Evolutionary conservation across 2,113 vertebrate species (phyloP).

Genomic region (Lamprologus speciosus): DNA sequence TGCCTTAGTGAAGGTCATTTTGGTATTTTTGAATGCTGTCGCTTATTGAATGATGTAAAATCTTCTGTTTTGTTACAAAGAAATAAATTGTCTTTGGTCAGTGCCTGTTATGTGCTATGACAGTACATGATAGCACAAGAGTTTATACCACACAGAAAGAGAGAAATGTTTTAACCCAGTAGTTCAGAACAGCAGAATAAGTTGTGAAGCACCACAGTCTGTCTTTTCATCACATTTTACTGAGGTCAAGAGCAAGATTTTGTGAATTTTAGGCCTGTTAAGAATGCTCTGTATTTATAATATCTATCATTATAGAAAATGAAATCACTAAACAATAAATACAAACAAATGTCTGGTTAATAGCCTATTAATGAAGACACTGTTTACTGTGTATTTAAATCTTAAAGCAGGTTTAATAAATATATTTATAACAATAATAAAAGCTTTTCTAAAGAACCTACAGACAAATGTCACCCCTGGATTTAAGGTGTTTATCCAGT

Average conservation of each 20-base stretch:
- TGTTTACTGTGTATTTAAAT: not conserved
- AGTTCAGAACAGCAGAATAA: not conserved
- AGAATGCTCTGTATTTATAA: not conserved
- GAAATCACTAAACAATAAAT: not conserved
- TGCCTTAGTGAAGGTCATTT: not conserved
- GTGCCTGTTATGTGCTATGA: not conserved
- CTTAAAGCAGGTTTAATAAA: not conserved
- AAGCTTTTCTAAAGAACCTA: not conserved
- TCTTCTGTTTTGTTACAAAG: not conserved
- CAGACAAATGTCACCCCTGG: not conserved
- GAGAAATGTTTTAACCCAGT: not conserved
- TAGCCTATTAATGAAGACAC: not conserved
- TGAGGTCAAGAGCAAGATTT: not conserved
- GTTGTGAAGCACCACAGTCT: not conserved
- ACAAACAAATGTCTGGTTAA: not conserved
- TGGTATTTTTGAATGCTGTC: not conserved
- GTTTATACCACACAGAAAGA: not conserved
- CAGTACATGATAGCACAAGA: not conserved
- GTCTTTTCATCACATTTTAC: not conserved
- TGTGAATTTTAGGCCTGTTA: not conserved
- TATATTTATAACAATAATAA: not conserved
- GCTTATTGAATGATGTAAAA: not conserved
- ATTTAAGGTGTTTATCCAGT: not conserved
- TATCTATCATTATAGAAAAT: not conserved
- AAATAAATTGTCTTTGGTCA: not conserved